Evolutionary conservation across 2,888 invertebrate species (phyloP), one percentile per base, ranked within the genome.

Genomic region (Gari tellinella): DNA sequence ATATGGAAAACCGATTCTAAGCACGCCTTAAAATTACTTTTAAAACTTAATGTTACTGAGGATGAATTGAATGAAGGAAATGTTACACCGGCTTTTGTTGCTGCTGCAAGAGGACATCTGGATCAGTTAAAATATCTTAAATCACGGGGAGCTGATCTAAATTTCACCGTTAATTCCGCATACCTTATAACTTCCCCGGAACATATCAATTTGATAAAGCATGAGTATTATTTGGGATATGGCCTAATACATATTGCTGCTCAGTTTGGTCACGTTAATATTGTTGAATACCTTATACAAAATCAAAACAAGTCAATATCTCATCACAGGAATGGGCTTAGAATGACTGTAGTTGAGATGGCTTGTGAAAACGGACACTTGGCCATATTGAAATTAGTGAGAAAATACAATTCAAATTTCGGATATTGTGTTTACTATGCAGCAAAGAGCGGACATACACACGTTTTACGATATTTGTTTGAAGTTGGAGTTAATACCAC

Each of bases 191-290:
- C 31, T 4, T 31, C 31, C 4, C 4, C 10, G 31, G 10, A 31
- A 10, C 31, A 31, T 31, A 31, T 31, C 10, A 10, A 31, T 4
- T 7, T 43, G 21, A 52, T 57, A 10, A 63, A 64, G 23, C 23
- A 14, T 1, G 17, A 40, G 4, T 58, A 58, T 41, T 64, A 45
- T 58, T 58, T 49, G 5, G 63, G 69, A 14, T 70, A 63, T 41
- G 53, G 63, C n/a, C 38, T 57, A 7, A 40, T 70, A 25, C 69
- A 70, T 41, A 70, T 63, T 14, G 69, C 69, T 15, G 31, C 63
- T 14, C 57, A 70, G 38, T 51, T 55, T 56, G 63, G 63, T 12
- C 57, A 70, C 26, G 8, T 31, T 12, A 4, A 45, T n/a, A 46
- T 51, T 14, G 63, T 58, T 1, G 25, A 53, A 19, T 53, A 63